Evolutionary conservation across 1,140 invertebrate genomes (phyloP), one percentile per base, ranked within the genome.

Genomic region (Apis dorsata): DNA sequence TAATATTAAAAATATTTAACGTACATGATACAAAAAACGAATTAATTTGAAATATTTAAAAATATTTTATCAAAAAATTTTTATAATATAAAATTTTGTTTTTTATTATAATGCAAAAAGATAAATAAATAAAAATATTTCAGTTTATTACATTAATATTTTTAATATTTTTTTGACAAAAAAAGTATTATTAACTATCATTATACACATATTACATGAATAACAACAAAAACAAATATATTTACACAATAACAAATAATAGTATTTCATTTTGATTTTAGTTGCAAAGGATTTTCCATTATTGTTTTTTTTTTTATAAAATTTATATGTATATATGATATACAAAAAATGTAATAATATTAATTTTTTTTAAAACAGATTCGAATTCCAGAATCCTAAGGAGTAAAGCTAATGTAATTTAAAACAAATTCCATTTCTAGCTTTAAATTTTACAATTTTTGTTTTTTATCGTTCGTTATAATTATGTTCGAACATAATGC

Each of bases 161-260:
- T 71, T 57, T 60, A 69, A 78, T 78, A 78, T 24, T 79, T 34
- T 65, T 55, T 69, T n/a, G 49, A 73, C 60, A 65, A 72, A 81
- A 44, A 65, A 81, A 81, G 49, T 74, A 74, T 53, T 75, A 65
- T 81, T 34, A 74, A 66, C 53, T 75, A 81, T 81, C n/a, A 57
- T 81, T 81, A 75, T 81, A 75, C 80, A 77, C 59, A 77, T 69
- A 69, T 77, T 74, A 66, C 53, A 82, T 11, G 24, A 60, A 60
- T 82, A 82, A 69, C 73, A 82, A 75, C 57, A 70, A 62, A 44
- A 82, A 82, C 73, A 68, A 28, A 77, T 69, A 77, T 82, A 82
- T 82, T 69, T 77, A 77, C 80, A 77, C 4, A 69, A 77, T 69
- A 82, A 82, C 65, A 82, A 69, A 81, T 81, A 49, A 81, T 59